These are phyloP conservation scores for Onychostoma macrolepis DNA, from an alignment of 2,113 vertebrate species.

Conservation along the genomic window DNA sequence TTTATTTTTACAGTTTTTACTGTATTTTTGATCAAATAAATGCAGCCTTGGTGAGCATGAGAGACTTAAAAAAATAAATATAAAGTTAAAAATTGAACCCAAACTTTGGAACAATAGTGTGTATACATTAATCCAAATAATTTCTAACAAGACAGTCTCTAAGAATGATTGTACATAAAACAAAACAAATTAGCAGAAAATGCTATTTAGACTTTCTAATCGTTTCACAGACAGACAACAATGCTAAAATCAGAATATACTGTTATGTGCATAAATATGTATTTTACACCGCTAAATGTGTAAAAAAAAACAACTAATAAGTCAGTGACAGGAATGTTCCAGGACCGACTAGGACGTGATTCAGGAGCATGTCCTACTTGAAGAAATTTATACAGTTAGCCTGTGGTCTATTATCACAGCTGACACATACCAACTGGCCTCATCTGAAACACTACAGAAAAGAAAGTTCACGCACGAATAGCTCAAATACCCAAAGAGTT, in stretches of 20 bases:
- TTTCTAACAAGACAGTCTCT: background rate
- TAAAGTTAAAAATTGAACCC: background rate
- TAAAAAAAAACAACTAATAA: background rate
- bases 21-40: too few species aligned
- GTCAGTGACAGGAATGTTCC: background rate
- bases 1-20: too few species aligned
- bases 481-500: background rate
- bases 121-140: background rate
- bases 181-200: background rate
- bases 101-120: background rate
- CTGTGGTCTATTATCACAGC: constrained; percentile 26
- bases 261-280: background rate
- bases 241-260: background rate
- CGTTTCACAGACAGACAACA: background rate
- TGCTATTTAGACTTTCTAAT: background rate
- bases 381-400: background rate
- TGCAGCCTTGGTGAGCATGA: too few species aligned
- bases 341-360: background rate
- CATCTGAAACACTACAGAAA: background rate
- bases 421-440: constrained; percentile 20
- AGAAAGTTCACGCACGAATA: background rate
- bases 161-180: background rate
- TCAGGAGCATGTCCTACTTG: background rate
- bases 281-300: background rate
- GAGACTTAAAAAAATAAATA: too few species aligned